Evolutionary conservation across 2,113 vertebrate genomes (phyloP).

Genomic region (Phodopus roborovskii): DNA sequence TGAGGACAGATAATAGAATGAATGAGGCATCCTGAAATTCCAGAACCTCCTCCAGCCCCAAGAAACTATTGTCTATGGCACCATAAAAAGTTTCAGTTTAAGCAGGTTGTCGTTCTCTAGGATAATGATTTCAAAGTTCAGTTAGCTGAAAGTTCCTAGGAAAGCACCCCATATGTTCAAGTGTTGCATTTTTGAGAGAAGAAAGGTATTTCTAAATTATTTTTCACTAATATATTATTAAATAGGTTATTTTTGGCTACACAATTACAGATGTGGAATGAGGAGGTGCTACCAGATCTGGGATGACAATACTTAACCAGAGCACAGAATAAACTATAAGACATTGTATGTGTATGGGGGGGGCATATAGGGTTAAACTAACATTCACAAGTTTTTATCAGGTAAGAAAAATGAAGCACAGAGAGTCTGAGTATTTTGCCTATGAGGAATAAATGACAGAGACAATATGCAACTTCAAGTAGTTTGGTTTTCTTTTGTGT

Average conservation of each 20-base stretch:
- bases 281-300: background rate
- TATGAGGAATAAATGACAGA: constrained; percentile 23
- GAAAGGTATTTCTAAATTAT: background rate
- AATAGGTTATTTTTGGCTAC: background rate
- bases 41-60: background rate
- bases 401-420: background rate
- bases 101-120: background rate
- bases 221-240: background rate
- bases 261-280: background rate
- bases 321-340: background rate
- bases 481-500: background rate
- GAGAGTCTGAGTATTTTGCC: background rate
- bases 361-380: background rate
- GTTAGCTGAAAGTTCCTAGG: background rate
- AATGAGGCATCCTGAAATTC: background rate
- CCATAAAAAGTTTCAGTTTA: background rate
- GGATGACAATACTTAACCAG: background rate
- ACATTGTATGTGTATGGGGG: background rate
- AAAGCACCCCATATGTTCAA: background rate
- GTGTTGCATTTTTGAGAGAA: background rate
- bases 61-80: background rate
- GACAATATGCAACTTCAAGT: background rate
- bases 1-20: background rate
- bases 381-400: background rate
- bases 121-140: background rate